Percentiles rank a stretch among this genome's conserved stretches.
These are phyloP conservation scores for Hylia prasina DNA, from an alignment of 2,113 vertebrate genomes.

Conservation along the genomic window DNA sequence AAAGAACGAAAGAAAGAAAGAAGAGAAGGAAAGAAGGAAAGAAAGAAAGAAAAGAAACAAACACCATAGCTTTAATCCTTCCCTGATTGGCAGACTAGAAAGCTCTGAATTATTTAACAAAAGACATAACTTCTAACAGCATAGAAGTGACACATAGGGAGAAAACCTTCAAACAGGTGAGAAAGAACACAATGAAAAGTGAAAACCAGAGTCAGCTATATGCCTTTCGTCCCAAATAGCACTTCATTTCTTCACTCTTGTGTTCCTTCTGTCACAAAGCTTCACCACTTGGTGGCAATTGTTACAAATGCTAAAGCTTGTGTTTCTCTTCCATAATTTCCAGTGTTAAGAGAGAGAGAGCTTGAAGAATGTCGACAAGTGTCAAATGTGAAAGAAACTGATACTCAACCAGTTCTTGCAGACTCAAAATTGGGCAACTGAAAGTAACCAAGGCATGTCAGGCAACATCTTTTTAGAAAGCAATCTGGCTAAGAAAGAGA, in stretches of 20 bases:
- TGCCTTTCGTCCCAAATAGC: not conserved
- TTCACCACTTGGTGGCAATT: not conserved
- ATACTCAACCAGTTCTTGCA: not conserved
- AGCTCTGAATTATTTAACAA: conserved; percentile 82
- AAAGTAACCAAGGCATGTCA: not conserved
- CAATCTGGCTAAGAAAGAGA: not conserved
- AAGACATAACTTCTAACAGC: conserved; percentile 77
- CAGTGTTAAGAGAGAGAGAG: not conserved
- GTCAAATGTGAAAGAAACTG: not conserved
- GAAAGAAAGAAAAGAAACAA: no score
- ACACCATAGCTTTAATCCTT: conserved; percentile 67
- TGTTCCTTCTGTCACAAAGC: not conserved
- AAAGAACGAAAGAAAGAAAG: no score
- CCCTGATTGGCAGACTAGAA: conserved; percentile 67
- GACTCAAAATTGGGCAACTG: not conserved
- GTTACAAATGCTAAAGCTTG: not conserved
- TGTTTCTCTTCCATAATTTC: not conserved
- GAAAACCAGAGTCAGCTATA: conserved; percentile 31
- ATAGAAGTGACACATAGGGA: conserved; percentile 52
- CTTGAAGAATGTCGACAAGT: not conserved
- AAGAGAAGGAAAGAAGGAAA: accelerated
- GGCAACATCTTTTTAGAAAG: not conserved
- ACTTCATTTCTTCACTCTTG: not conserved
- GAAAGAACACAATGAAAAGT: conserved; percentile 37
- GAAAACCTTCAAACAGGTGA: conserved; percentile 69